Evolutionary conservation across 1,140 invertebrate species (phyloP).

Genomic region (Idris sp.): DNA sequence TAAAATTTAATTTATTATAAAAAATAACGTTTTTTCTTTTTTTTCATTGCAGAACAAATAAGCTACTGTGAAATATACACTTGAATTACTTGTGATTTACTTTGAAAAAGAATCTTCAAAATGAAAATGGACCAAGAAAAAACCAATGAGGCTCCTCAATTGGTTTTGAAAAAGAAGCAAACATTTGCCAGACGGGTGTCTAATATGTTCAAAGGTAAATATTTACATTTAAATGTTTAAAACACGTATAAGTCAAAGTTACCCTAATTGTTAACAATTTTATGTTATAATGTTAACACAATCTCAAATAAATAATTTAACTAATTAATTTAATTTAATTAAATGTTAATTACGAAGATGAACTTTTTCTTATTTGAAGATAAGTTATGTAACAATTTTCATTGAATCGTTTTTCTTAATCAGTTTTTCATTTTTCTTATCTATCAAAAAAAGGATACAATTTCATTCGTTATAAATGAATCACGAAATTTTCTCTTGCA

Average conservation of each 20-base stretch:
- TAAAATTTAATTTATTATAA: too few species aligned
- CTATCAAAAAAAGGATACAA: too few species aligned
- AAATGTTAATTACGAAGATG: too few species aligned
- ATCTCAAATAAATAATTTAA: too few species aligned
- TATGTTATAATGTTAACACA: too few species aligned
- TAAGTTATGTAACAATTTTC: too few species aligned
- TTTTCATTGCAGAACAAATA: slow-evolving; percentile 27
- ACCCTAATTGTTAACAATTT: too few species aligned
- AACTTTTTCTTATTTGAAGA: too few species aligned
- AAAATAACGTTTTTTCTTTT: slow-evolving; percentile 6
- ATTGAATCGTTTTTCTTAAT: too few species aligned
- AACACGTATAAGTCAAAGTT: too few species aligned
- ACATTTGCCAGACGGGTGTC: slow-evolving; percentile 72
- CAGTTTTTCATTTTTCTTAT: not conserved
- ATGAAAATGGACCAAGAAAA: slow-evolving; percentile 52
- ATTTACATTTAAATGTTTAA: not conserved
- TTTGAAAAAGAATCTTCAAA: not conserved
- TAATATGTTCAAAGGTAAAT: slow-evolving; percentile 73
- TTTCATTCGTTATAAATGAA: too few species aligned
- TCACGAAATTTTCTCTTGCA: slow-evolving; percentile 10
- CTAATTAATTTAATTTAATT: too few species aligned
- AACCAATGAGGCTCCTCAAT: slow-evolving; percentile 53
- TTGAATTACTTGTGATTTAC: not conserved
- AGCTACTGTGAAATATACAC: slow-evolving; percentile 12
- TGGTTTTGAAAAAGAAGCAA: slow-evolving; percentile 59